Evolutionary conservation across 2,797 vertebrate genomes (phyloP).

Genomic region (Tarsius wallacei): DNA sequence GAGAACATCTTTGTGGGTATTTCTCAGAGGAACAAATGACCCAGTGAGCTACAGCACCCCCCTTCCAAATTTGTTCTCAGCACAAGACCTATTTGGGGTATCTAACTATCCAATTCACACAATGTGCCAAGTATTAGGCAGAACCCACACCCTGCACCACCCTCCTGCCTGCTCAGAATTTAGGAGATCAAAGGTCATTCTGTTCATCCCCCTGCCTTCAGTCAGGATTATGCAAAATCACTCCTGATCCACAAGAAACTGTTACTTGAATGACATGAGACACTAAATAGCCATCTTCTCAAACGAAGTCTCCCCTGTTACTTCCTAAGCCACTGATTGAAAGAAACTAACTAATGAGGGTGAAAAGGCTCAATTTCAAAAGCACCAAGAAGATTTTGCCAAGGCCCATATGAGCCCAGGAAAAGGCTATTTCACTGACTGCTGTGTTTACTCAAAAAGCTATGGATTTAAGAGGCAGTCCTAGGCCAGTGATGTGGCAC

Average conservation of each 20-base stretch:
- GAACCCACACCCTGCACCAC: neutral
- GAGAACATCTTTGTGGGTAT: slow-evolving; percentile 65
- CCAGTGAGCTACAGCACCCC: neutral
- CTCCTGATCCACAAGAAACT: too few relatives aligned
- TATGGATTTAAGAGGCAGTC: slow-evolving; percentile 22
- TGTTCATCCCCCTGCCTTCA: neutral
- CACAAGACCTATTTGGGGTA: neutral
- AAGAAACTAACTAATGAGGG: slow-evolving; percentile 39
- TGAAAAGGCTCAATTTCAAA: slow-evolving; percentile 61
- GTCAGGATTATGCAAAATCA: too few relatives aligned
- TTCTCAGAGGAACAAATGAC: slow-evolving; percentile 46
- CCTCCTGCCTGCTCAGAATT: neutral
- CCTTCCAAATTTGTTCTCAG: slow-evolving; percentile 44
- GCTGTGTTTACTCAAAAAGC: neutral
- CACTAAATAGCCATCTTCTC: too few relatives aligned
- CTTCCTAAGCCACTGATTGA: slow-evolving; percentile 20
- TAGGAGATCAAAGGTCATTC: neutral
- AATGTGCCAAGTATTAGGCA: neutral
- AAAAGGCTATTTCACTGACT: slow-evolving; percentile 42
- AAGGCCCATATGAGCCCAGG: neutral
- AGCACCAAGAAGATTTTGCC: neutral
- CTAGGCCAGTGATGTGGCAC: neutral
- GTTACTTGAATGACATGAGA: too few relatives aligned
- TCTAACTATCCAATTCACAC: neutral
- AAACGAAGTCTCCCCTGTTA: neutral